Base-by-base conservation (phyloP, 2,113 vertebrate species). In the Empidonax traillii region DNA sequence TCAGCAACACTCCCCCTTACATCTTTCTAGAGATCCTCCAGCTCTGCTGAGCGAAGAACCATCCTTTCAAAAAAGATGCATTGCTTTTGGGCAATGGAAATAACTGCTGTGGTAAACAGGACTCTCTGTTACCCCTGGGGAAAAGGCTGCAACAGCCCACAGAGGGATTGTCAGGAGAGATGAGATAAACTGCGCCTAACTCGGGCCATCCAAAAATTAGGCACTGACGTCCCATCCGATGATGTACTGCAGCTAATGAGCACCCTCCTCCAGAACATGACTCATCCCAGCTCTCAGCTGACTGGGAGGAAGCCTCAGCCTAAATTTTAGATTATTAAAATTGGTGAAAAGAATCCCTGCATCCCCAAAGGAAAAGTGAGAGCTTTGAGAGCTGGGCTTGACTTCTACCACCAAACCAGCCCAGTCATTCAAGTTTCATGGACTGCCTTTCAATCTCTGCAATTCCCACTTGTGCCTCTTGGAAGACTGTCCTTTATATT, bases 251-350 rank as follows among this genome's bases (percentile, higher is more conserved):
- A 20, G 43, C 61, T 91, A 43, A 55, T 14, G 67, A 90, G 14
- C 77, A 23, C 6, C 12, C 61, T 75, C 82, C 90, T 73, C 74
- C 87, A 68, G 74, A 77, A 39, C 61, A 14, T 75, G 87, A 78
- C 61, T 82, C 66, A 78, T 39, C 35, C 59, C 92, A 43, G 21
- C 74, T 41, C 87, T 81, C 96, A 93, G 77, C 33, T 84, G 80
- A 74, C 73, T 59, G 35, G 51, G 44, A 93, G 35, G 72, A 71
- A 55, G 39, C 27, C 47, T 71, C 39, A 43, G 65, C 46, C 56
- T 30, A 71, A 85, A 59, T 63, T 87, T 63, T 31, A 55, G 49
- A 3, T 75, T 4, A 31, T 44, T 82, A 25, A 71, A 75, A 49
- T 5, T n/a, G 52, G 35, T 31, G 35, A 39, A 75, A 55, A 8